Evolutionary conservation across 1,140 invertebrate species (phyloP), one percentile per base, ranked within the genome.

Genomic region (Drosophila lini): DNA sequence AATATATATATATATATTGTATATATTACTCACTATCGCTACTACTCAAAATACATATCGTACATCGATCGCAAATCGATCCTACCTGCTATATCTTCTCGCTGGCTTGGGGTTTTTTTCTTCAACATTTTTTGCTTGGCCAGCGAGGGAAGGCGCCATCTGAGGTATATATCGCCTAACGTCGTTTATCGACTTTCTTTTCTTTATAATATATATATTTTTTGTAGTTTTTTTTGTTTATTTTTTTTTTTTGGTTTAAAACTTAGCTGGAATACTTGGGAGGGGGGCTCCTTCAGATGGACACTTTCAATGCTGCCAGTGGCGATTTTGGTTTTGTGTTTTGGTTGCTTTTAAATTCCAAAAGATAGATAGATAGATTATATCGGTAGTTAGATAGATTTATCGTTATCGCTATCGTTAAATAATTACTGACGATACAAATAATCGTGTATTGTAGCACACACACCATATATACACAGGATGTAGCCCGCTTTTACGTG

Each of bases 401-500:
- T 55, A 78, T 65, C 47, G 42, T 36, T 78, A 81, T 75, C 41
- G 74, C 71, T 82, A 82, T 80, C 63, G 77, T 80, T 75, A 83
- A 88, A 82, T 86, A 85, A 81, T 88, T 86, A 88, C 79, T 82
- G 83, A 86, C 70, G 75, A 78, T 70, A 50, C 74, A 71, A 65
- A 61, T 56, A 69, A 80, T 76, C 76, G 80, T 64, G 52, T 73
- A 25, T 57, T 56, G 59, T 47, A 53, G 58, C 52, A 63, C 44
- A 65, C 74, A 79, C 68, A 79, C 76, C 73, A 63, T 74, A 82
- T 45, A 74, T 59, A 62, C 42, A 75, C 68, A 70, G 48, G 48
- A 73, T 73, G 76, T 41, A 8, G 16, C 50, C 74, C 64, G 45
- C 58, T 78, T 78, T 52, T 15, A 45, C 50, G 52, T 58, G 52